phyloP scores from a whole-genome alignment of 1,140 invertebrate species.

The Drosophila burlai region DNA sequence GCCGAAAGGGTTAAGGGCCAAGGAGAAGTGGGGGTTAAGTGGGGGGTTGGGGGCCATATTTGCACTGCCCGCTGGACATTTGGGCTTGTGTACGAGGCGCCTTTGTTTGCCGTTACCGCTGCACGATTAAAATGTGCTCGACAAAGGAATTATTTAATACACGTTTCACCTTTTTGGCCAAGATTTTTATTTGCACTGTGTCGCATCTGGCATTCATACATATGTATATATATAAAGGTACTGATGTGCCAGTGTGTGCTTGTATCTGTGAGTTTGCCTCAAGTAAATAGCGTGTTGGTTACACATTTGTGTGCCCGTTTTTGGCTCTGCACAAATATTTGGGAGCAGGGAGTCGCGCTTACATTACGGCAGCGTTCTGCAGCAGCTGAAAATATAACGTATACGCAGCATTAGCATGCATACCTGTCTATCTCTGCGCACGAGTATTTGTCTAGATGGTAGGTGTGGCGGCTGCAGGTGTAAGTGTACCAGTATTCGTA shows the following conservation, averaged over 20 bases:
- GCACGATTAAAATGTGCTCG: constrained; percentile 83
- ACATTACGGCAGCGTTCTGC: constrained; percentile 61
- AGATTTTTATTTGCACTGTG: constrained; percentile 79
- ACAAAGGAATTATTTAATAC: constrained; percentile 84
- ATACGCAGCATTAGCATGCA: constrained; percentile 80
- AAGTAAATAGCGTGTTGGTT: constrained; percentile 83
- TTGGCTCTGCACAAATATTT: constrained; percentile 78
- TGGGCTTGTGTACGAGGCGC: constrained; percentile 38
- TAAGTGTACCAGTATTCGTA: constrained; percentile 27
- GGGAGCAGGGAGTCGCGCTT: constrained; percentile 64
- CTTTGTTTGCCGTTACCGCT: constrained; percentile 75
- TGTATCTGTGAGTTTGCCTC: constrained; percentile 59
- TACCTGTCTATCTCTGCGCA: constrained; percentile 42
- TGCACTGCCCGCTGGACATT: constrained; percentile 73
- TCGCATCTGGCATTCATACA: constrained; percentile 53
- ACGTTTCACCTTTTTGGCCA: constrained; percentile 80
- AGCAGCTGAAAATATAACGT: constrained; percentile 78
- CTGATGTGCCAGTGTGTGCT: not conserved
- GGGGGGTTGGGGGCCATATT: constrained; percentile 31
- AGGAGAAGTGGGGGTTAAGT: constrained; percentile 25
- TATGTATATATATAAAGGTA: not conserved
- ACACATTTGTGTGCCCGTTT: constrained; percentile 80
- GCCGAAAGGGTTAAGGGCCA: constrained; percentile 25
- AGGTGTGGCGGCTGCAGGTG: constrained; percentile 8
- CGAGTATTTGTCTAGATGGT: constrained; percentile 16